phyloP scores from a whole-genome alignment of 2,888 invertebrate genomes.

The Conistra vaccinii region DNA sequence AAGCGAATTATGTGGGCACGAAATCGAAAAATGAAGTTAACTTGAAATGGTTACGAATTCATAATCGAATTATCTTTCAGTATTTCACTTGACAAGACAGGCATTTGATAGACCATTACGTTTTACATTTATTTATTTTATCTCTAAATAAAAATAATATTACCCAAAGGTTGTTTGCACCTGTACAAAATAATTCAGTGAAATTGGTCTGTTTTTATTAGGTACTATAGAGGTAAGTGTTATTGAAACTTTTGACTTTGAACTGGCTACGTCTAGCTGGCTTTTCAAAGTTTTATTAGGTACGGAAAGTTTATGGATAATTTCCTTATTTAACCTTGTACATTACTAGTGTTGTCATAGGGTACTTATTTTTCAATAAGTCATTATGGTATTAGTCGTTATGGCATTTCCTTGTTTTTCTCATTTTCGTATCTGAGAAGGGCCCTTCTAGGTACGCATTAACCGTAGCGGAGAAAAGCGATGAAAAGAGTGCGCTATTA shows the following conservation, averaged over 20 bases:
- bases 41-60: slow-evolving; percentile 13
- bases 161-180: neutral
- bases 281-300: slow-evolving; percentile 5
- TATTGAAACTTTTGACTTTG: slow-evolving; percentile 22
- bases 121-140: slow-evolving; percentile 16
- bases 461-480: neutral
- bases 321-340: slow-evolving; percentile 9
- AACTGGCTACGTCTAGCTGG: neutral
- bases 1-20: slow-evolving; percentile 5
- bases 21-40: slow-evolving; percentile 10
- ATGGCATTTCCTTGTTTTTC: no score
- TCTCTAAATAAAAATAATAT: slow-evolving; percentile 3
- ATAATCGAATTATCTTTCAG: slow-evolving; percentile 24
- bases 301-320: neutral
- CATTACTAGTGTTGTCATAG: neutral
- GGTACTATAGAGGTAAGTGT: slow-evolving; percentile 8
- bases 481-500: neutral
- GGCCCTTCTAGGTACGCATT: neutral
- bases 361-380: no score
- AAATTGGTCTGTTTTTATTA: slow-evolving; percentile 28
- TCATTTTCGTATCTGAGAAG: neutral
- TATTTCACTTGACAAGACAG: slow-evolving; percentile 9
- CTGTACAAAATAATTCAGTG: slow-evolving; percentile 13
- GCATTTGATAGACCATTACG: slow-evolving; percentile 11
- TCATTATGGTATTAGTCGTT: no score